Percentiles rank a stretch among this genome's conserved stretches.
Conservation (phyloP, 1,140 invertebrate genomes). For the Monochamus saltuarius region DNA sequence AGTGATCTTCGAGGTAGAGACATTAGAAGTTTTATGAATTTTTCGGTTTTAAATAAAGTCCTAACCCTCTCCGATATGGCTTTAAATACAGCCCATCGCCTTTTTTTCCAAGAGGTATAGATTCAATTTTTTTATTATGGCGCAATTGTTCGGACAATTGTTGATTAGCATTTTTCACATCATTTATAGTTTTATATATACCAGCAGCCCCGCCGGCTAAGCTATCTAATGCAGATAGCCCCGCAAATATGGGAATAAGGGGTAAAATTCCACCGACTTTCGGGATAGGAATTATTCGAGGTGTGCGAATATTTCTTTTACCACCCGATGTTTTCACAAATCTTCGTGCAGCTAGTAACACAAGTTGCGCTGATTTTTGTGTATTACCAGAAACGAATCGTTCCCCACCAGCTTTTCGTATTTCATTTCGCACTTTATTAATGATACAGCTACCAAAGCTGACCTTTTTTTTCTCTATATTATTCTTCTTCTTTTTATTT, state of each 20-base stretch:
- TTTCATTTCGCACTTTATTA: too few relatives aligned
- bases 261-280: constrained; percentile 49
- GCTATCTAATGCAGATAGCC: constrained; percentile 44
- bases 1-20: constrained; percentile 36
- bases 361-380: too few relatives aligned
- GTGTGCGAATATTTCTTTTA: constrained; percentile 20
- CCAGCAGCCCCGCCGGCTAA: constrained; percentile 38
- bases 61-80: constrained; percentile 12
- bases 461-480: too few relatives aligned
- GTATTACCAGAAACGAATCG: too few relatives aligned
- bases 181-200: constrained; percentile 44
- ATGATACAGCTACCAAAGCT: too few relatives aligned
- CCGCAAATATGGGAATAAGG: constrained; percentile 49
- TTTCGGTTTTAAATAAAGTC: neutral
- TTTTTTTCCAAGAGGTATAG: constrained; percentile 37
- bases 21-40: constrained; percentile 33
- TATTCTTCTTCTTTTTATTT: too few relatives aligned
- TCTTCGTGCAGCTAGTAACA: constrained; percentile 16
- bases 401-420: too few relatives aligned
- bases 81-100: constrained; percentile 42
- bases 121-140: too few relatives aligned
- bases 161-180: constrained; percentile 36
- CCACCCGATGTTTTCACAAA: constrained; percentile 26
- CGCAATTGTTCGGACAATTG: too few relatives aligned
- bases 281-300: constrained; percentile 41